Evolutionary conservation across 2,113 vertebrate species (phyloP), one percentile per base, ranked within the genome.

Genomic region (Stictonetta naevosa): DNA sequence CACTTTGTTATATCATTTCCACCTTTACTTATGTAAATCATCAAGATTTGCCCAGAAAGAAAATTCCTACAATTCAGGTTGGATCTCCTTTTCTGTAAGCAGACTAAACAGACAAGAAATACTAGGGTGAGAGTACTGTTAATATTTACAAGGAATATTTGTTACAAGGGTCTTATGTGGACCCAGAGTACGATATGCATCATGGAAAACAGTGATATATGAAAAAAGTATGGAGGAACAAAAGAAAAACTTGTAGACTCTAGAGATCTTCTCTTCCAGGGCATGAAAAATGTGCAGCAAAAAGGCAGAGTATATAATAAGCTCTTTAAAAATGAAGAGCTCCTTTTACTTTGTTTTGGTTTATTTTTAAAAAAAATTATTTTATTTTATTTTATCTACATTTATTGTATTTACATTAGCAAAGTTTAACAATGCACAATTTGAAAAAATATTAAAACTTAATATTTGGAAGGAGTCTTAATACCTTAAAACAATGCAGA

Each of bases 91-190:
- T 69, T 42, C 55, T 56, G 12, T 63, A 76, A 79, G 21, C 29
- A 84, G 21, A 33, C 12, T 74, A 7, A 69, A n/a, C 31, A 53
- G 4, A 4, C 31, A 46, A 34, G 38, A 94, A 36, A 79, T 17
- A 83, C 7, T 71, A 25, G n/a, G 8, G 3, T 76, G 2, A 4
- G 9, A 90, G 4, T 58, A 56, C 7, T 67, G 9, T 33, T 83
- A 86, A 31, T 33, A 5, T 2, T 81, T 36, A n/a, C 16, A 44
- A 72, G 48, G 19, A 75, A 18, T 55, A 58, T 73, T n/a, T 71
- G 8, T 68, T n/a, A 63, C 78, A 13, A 0, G 2, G 4, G 13
- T 69, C 11, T 83, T 34, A 11, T 2, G 1, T 34, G 33, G 9
- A 7, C 8, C 18, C 21, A 58, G 26, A 83, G 44, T 21, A 38